These are phyloP conservation scores for Scolopax rusticola DNA, from an alignment of 2,797 vertebrate species.

Conservation along the genomic window DNA sequence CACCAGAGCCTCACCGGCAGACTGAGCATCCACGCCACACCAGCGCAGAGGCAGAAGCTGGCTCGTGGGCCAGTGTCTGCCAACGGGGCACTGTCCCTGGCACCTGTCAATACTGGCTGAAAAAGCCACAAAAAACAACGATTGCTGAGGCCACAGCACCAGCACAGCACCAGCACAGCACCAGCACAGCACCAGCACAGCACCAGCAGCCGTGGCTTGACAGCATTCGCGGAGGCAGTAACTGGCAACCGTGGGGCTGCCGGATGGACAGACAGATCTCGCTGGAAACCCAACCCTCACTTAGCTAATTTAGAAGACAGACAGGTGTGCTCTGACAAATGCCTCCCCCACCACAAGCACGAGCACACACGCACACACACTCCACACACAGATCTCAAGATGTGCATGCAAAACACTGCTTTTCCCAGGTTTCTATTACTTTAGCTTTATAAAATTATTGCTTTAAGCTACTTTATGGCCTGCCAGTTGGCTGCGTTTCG, in stretches of 20 bases:
- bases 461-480: conserved; percentile 9
- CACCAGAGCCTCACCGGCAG: accelerated
- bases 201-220: background rate
- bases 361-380: background rate
- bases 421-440: conserved; percentile 18
- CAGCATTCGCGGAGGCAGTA: background rate
- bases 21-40: accelerated
- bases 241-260: background rate
- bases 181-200: background rate
- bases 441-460: conserved; percentile 7
- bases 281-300: background rate
- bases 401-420: background rate
- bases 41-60: background rate
- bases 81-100: background rate
- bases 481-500: conserved; percentile 33
- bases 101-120: background rate
- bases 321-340: background rate
- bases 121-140: background rate
- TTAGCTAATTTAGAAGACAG: background rate
- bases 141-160: background rate
- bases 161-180: background rate
- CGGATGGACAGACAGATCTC: background rate
- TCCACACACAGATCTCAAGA: background rate
- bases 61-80: background rate
- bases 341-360: background rate